Percentiles rank a stretch among this genome's conserved stretches.
Conservation (phyloP, 1,140 invertebrate genomes). For the Drosophila fuyamai region DNA sequence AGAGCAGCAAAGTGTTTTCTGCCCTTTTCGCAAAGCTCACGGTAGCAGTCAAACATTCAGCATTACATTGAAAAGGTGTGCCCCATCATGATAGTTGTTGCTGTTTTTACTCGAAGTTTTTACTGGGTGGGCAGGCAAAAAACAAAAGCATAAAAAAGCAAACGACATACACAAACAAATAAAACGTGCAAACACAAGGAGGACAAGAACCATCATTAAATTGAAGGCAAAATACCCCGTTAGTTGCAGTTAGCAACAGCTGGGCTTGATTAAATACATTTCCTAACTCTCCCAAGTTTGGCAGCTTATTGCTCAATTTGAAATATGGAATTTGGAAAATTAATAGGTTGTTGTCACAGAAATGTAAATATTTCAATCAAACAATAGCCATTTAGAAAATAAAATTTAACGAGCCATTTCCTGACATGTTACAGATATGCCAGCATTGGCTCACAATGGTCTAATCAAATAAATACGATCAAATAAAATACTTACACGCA, state of each 20-base stretch:
- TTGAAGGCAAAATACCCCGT: slow-evolving; percentile 34
- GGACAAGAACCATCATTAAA: slow-evolving; percentile 44
- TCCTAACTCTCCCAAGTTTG: not conserved
- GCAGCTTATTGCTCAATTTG: no score
- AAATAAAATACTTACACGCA: slow-evolving; percentile 93
- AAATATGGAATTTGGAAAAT: no score
- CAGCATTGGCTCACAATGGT: not conserved
- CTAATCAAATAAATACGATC: slow-evolving; percentile 27
- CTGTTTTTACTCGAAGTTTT: slow-evolving; percentile 17
- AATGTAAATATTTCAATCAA: not conserved
- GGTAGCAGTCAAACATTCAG: slow-evolving; percentile 47
- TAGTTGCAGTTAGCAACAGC: slow-evolving; percentile 26
- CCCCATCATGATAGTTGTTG: slow-evolving; percentile 41
- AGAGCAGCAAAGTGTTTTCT: slow-evolving; percentile 40
- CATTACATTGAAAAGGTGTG: slow-evolving; percentile 55
- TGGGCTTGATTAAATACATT: not conserved
- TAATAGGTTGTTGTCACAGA: not conserved
- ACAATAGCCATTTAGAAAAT: not conserved
- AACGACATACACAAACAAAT: slow-evolving; percentile 27
- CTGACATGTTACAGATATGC: not conserved
- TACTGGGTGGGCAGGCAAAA: slow-evolving; percentile 18
- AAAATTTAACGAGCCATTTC: not conserved
- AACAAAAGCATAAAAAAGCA: slow-evolving; percentile 9
- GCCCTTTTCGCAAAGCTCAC: slow-evolving; percentile 38
- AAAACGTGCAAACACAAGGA: slow-evolving; percentile 37